Evolutionary conservation across 2,113 vertebrate species (phyloP), one percentile per base, ranked within the genome.

Genomic region (Chlamydotis undulata): DNA sequence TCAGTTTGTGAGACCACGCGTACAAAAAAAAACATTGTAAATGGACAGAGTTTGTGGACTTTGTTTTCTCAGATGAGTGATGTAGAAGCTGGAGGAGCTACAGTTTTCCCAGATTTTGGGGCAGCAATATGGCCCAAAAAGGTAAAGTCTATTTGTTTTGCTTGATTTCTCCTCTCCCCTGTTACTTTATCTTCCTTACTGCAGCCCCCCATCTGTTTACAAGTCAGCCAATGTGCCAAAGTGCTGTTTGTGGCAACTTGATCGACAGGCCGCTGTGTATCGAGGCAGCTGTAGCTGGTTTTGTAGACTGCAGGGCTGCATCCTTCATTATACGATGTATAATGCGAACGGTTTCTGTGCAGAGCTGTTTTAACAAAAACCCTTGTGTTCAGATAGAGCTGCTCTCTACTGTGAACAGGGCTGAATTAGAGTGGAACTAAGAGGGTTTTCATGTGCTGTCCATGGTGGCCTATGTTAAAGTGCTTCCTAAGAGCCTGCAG

Each of bases 71-170:
- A 99, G 99, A 99, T 99, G 99, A 99, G 98, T 56, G 99, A 99
- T 68, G 99, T 99, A 10, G 98, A 99, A 97, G 99, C 99, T 52
- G 99, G 99, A 83, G 99, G 99, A 67, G 99, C 99, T 28, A 99
- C 99, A 0, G 99, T 99, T 70, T 99, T 99, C 90, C 99, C 99
- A 63, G 99, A 99, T 89, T 98, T 99, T 95, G 99, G 99, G 77
- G 99, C 99, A 93, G 98, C 98, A 45, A 98, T 99, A 96, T 97
- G 98, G 98, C 99, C 99, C 10, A 98, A 98, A 96, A 99, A 99
- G 99, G 99, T 99, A 97, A 97, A 67, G 31, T 25, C 45, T 81
- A 18, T 53, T 53, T 19, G 25, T 85, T 31, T 60, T 33, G 28
- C 17, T 83, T 55, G 52, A 31, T 80, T 67, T 77, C 24, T 75